Conservation (phyloP, 37 sponge, comb jelly and placozoan species). For the Agelas oroides region DNA sequence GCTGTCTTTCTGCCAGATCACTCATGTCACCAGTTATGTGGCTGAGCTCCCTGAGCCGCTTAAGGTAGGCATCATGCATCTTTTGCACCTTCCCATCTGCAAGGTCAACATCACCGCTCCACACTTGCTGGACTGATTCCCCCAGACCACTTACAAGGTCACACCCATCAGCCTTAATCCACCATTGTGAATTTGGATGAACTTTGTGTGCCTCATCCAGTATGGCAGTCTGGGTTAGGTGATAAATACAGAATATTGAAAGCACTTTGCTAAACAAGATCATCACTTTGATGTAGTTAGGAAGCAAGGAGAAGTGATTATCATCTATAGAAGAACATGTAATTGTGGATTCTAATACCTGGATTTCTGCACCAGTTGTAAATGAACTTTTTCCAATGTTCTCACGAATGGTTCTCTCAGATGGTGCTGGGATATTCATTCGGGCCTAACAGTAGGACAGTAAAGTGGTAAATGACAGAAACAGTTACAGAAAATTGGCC, state of each 20-base stretch:
- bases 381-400: constrained; percentile 18
- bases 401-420: constrained; percentile 3
- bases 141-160: constrained; percentile 22
- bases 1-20: no score
- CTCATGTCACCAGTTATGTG: no score
- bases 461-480: no score
- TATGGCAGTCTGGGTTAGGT: not conserved
- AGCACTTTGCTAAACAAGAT: no score
- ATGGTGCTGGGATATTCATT: constrained; percentile 13
- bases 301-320: no score
- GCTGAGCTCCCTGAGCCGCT: not conserved
- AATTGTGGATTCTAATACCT: no score
- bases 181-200: constrained; percentile 43
- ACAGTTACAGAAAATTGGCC: not conserved
- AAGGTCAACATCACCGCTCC: constrained; percentile 45
- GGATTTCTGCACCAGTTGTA: not conserved
- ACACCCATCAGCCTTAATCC: constrained; percentile 46
- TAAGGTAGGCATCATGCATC: not conserved
- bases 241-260: no score
- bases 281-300: no score
- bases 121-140: constrained; percentile 12
- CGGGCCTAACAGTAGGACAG: no score
- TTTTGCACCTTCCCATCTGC: not conserved
- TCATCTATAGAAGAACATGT: no score
- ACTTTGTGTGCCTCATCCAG: constrained; percentile 17